phyloP scores from a whole-genome alignment of 2,797 vertebrate species.

The Aselliscus stoliczkanus region DNA sequence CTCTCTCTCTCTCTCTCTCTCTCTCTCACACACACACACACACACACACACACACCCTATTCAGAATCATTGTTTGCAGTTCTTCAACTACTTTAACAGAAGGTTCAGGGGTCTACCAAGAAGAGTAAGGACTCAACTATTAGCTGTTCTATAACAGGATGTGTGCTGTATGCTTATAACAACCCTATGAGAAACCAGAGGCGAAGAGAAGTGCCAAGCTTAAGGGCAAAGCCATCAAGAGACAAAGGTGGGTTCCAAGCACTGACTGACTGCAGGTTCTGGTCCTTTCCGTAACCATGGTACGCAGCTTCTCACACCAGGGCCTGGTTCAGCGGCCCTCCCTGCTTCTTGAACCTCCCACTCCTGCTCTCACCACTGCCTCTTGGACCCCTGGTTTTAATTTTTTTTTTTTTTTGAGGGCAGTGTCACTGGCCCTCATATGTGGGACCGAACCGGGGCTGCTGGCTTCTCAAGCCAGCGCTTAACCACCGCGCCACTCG shows the following conservation, averaged over 20 bases:
- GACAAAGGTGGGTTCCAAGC: background rate
- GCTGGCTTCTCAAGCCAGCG: no score
- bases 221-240: background rate
- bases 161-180: background rate
- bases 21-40: no score
- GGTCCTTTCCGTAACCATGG: background rate
- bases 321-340: background rate
- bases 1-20: no score
- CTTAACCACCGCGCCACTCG: no score
- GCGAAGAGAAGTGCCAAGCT: background rate
- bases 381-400: background rate
- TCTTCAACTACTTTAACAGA: slow-evolving; percentile 12
- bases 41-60: background rate
- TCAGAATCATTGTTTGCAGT: background rate
- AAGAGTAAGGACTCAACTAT: background rate
- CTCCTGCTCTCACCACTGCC: background rate
- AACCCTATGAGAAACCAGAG: background rate
- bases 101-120: background rate
- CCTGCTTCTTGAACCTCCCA: background rate
- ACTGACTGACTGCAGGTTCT: accelerated
- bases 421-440: no score
- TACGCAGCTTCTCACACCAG: background rate
- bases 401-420: no score
- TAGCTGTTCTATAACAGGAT: background rate
- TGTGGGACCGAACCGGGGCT: no score